Conservation (phyloP, 2,888 invertebrate species). For the Lasioglossum leucozonium region DNA sequence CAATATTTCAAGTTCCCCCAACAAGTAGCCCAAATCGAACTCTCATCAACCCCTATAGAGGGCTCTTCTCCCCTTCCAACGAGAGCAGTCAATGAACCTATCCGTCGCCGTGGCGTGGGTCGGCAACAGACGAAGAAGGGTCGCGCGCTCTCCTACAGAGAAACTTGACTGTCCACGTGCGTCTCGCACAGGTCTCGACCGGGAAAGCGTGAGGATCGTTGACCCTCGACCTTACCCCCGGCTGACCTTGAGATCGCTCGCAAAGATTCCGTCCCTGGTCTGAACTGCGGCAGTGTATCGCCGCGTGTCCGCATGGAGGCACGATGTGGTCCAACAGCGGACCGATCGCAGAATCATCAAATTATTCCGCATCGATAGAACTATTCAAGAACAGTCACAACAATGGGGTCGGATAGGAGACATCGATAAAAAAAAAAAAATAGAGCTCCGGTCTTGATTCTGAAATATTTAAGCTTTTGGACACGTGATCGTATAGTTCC, state of each 20-base stretch:
- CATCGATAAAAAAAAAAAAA: background rate
- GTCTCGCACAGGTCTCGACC: conserved; percentile 29
- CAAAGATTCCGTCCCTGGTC: conserved; percentile 54
- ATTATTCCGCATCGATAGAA: background rate
- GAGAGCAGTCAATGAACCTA: conserved; percentile 26
- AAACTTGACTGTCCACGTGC: conserved; percentile 25
- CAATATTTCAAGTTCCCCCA: conserved; percentile 1
- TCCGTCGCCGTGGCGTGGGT: conserved; percentile 7
- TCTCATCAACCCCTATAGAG: conserved; percentile 3
- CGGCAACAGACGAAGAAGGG: conserved; percentile 23
- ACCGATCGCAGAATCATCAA: background rate
- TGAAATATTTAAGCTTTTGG: background rate
- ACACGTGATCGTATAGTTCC: no score
- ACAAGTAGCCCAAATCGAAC: background rate
- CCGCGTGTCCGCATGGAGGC: background rate
- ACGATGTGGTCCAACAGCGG: background rate
- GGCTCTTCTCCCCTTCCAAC: background rate
- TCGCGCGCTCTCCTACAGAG: conserved; percentile 16
- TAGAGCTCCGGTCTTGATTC: background rate
- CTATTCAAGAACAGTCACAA: background rate
- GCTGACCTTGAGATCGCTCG: conserved; percentile 66
- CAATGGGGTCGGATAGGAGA: no score
- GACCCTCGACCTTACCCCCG: conserved; percentile 60
- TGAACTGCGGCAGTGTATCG: background rate
- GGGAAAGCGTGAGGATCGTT: conserved; percentile 58